These are phyloP conservation scores for Bombus consobrinus DNA, from an alignment of 1,140 invertebrate species.

Conservation along the genomic window DNA sequence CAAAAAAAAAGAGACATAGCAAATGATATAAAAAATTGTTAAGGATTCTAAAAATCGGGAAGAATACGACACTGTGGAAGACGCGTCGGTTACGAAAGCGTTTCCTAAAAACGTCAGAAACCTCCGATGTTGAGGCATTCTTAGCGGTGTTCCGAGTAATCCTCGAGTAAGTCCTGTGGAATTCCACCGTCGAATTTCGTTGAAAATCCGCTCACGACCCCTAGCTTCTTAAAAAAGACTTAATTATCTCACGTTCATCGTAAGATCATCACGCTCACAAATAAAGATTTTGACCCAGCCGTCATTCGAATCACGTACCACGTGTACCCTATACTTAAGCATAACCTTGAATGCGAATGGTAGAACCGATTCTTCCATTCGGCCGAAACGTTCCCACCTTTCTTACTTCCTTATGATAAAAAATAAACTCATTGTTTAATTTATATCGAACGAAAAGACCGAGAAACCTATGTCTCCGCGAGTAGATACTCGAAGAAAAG, in stretches of 20 bases:
- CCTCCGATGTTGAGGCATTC: not conserved
- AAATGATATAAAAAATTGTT: not conserved
- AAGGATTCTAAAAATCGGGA: not conserved
- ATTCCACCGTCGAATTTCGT: conserved; percentile 4
- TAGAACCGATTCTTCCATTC: conserved; percentile 53
- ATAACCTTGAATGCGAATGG: conserved; percentile 64
- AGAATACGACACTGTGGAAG: not conserved
- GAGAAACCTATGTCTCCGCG: no score
- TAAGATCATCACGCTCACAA: conserved; percentile 64
- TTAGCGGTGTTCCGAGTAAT: conserved; percentile 44
- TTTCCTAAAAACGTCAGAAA: conserved; percentile 13
- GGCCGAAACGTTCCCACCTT: conserved; percentile 40
- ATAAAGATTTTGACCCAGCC: conserved; percentile 60
- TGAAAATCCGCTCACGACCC: conserved; percentile 53
- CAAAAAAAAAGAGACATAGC: no score
- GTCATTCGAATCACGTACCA: conserved; percentile 62
- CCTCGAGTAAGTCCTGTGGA: not conserved
- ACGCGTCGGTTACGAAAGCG: not conserved
- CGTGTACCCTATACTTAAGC: conserved; percentile 54
- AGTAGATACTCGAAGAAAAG: not conserved
- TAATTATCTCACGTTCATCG: conserved; percentile 72
- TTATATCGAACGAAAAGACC: not conserved
- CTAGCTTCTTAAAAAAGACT: conserved; percentile 67
- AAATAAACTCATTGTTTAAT: not conserved
- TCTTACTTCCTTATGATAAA: not conserved